These are phyloP conservation scores for Pristionchus mayeri DNA, from an alignment of 2,888 invertebrate genomes.

Conservation along the genomic window DNA sequence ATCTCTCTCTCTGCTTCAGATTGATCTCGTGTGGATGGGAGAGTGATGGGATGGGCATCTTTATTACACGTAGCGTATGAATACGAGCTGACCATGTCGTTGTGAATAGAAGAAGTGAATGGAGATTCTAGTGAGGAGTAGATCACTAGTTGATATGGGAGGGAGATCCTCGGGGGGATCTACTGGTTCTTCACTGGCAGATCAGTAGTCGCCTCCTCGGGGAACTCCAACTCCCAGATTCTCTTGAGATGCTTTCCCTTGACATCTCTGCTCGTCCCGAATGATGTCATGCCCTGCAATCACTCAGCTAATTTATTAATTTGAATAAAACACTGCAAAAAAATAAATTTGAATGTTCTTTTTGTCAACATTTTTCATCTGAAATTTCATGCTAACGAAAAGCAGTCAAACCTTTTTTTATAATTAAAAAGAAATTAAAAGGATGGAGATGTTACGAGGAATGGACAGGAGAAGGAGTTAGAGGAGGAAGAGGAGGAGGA, in stretches of 20 bases:
- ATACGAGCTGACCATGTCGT: conserved; percentile 42
- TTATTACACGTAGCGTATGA: conserved; percentile 46
- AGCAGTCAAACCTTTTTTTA: too few relatives aligned
- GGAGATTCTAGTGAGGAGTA: background rate
- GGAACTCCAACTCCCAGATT: conserved; percentile 76
- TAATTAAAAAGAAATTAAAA: background rate
- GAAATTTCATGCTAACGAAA: too few relatives aligned
- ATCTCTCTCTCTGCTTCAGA: background rate
- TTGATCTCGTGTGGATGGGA: background rate
- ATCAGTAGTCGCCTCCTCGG: conserved; percentile 68
- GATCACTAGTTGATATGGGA: conserved; percentile 6
- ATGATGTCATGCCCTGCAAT: conserved; percentile 74
- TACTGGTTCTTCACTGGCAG: conserved; percentile 43
- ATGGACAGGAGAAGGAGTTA: background rate
- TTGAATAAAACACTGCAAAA: background rate
- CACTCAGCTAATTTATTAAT: background rate
- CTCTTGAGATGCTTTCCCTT: conserved; percentile 76
- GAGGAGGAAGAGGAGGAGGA: background rate
- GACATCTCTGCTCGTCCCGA: conserved; percentile 76
- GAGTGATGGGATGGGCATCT: background rate
- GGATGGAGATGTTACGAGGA: too few relatives aligned
- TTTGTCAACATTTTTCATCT: background rate
- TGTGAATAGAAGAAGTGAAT: conserved; percentile 24
- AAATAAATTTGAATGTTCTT: conserved; percentile 28
- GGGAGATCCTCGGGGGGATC: background rate